Base-by-base conservation (phyloP, 2,888 invertebrate genomes). In the Netelia inedita region DNA sequence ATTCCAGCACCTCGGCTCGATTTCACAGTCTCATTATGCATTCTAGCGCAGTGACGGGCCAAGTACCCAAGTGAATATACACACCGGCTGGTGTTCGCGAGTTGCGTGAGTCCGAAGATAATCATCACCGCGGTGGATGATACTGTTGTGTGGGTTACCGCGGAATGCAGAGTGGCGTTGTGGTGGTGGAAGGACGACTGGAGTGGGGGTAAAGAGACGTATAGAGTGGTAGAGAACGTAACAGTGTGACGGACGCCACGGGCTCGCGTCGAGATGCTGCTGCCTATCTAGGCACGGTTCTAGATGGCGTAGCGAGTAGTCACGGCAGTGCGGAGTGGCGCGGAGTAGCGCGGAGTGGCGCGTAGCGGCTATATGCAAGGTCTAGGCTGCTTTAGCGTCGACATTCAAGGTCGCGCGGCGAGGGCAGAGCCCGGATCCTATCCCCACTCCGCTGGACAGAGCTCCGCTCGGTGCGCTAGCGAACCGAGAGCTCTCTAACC, bases 391-490 rank as follows among this genome's bases (percentile, higher is more conserved):
- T 57, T 65, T 89, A 11, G 46, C n/a, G 82, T 50, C 87, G 88
- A 89, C 86, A 89, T 92, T 92, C 92, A 93, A 93, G 92, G 92
- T 92, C 92, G 89, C 88, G 87, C 85, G 88, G 86, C 88, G 82
- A 89, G 90, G 88, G 88, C 89, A 87, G 88, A 91, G 89, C 90
- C 90, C 88, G 89, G 90, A 88, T 90, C 35, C 87, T 87, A 89
- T 89, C 90, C 88, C 89, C 85, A 83, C 88, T 53, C 59, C 87
- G 82, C 85, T 85, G 68, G 87, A 73, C 46, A 85, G 53, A 55
- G 55, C 66, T 80, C 74, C 71, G 69, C 71, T 80, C 35, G 74
- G 63, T 61, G 35, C 78, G 57, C 79, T 71, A 19, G 57, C 46
- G 43, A 72, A 61, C 19, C 21, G 10, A 16, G 57, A 66, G 50